Evolutionary conservation across 1,140 invertebrate species (phyloP).

Genomic region (Orius insidiosus): DNA sequence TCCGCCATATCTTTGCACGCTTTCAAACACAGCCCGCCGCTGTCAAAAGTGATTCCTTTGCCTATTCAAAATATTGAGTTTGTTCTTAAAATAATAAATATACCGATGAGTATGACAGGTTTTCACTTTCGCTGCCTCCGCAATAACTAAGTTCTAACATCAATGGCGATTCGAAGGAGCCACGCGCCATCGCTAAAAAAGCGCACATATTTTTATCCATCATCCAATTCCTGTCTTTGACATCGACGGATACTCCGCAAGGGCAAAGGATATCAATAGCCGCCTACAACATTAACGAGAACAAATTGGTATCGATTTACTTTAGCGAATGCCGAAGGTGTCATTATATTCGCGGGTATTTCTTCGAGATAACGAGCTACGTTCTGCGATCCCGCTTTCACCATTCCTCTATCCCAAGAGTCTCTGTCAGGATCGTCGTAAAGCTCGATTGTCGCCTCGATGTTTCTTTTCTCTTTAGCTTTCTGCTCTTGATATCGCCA

Average conservation of each 20-base stretch:
- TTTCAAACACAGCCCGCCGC: constrained; percentile 73
- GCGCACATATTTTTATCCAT: constrained; percentile 33
- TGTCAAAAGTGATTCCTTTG: constrained; percentile 83
- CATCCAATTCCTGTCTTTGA: constrained; percentile 33
- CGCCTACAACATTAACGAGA: constrained; percentile 20
- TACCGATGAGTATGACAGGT: constrained; percentile 25
- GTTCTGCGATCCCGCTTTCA: constrained; percentile 70
- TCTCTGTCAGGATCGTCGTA: constrained; percentile 31
- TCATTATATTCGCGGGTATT: constrained; percentile 69
- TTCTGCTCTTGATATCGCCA: constrained; percentile 52
- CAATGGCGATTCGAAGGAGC: constrained; percentile 32
- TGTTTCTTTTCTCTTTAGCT: constrained; percentile 30
- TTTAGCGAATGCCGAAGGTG: constrained; percentile 63
- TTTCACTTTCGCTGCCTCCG: constrained; percentile 21
- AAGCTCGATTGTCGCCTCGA: constrained; percentile 14
- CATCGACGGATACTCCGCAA: constrained; percentile 22
- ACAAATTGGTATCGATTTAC: constrained; percentile 30
- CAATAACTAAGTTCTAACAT: constrained; percentile 33
- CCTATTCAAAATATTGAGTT: constrained; percentile 22
- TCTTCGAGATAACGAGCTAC: constrained; percentile 60
- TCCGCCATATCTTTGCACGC: constrained; percentile 48
- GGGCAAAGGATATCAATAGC: constrained; percentile 20
- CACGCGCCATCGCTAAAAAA: constrained; percentile 34
- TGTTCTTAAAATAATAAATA: constrained; percentile 9
- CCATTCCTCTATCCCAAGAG: constrained; percentile 54